Percentiles rank a stretch among this genome's conserved stretches.
phyloP scores from a whole-genome alignment of 2,888 invertebrate species.

The Aspidiotus rigidus region DNA sequence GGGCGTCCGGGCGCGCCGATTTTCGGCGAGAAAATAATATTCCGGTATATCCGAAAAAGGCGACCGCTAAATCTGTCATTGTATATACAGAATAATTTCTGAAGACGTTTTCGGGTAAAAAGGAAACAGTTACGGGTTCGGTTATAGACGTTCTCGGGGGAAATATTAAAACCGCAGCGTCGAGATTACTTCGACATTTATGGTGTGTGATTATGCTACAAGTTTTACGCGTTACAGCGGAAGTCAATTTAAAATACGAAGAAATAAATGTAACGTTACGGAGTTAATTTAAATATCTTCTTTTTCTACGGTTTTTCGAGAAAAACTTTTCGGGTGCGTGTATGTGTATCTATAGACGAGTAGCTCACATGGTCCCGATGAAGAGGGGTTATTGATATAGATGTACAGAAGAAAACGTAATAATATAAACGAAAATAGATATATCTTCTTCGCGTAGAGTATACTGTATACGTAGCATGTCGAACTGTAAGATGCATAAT shows the following conservation, averaged over 20 bases:
- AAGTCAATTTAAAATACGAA: conserved; percentile 29
- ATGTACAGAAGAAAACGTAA: not conserved
- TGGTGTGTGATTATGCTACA: conserved; percentile 25
- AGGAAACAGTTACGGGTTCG: conserved; percentile 21
- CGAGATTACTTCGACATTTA: conserved; percentile 29
- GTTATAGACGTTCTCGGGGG: conserved; percentile 25
- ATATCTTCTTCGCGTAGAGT: conserved; percentile 7
- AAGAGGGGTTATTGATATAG: not conserved
- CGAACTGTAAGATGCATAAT: conserved; percentile 7
- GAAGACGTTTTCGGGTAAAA: conserved; percentile 10
- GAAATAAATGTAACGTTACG: conserved; percentile 25
- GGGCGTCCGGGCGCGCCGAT: no score
- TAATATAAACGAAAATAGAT: conserved; percentile 1
- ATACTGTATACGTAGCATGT: not conserved
- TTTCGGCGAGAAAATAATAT: no score
- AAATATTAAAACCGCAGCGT: conserved; percentile 26
- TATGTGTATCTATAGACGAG: no score
- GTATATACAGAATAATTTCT: not conserved
- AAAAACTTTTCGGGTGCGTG: not conserved
- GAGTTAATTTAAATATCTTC: conserved; percentile 15
- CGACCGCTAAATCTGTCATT: conserved; percentile 21
- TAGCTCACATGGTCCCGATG: not conserved
- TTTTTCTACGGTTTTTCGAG: conserved; percentile 11
- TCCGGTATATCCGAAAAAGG: not conserved
- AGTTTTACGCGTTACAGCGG: conserved; percentile 29